Conservation (phyloP, 2,113 vertebrate genomes). For the Grammomys surdaster region DNA sequence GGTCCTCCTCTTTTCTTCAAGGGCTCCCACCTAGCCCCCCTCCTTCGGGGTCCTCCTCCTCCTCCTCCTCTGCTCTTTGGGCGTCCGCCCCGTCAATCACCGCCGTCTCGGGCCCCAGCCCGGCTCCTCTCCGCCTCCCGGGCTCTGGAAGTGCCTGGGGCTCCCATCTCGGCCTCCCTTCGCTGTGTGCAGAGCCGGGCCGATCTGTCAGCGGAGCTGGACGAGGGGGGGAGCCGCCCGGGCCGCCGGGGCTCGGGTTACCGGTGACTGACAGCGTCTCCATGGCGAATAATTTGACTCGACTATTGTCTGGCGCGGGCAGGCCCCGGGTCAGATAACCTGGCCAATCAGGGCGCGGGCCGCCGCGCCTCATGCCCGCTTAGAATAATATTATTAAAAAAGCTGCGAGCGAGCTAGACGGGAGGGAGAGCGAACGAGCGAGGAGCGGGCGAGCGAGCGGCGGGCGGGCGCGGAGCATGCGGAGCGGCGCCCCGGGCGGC, state of each 20-base stretch:
- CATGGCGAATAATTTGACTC: conserved; percentile 99
- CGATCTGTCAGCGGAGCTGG: conserved; percentile 91
- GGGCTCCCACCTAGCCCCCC: not conserved
- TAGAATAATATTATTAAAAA: conserved; percentile 99
- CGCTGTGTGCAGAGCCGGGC: conserved; percentile 88
- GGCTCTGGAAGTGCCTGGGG: conserved; percentile 73
- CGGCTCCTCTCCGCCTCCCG: conserved; percentile 79
- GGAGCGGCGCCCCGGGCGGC: conserved; percentile 78
- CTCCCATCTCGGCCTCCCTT: conserved; percentile 90
- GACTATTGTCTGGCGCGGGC: conserved; percentile 99
- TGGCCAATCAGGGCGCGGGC: conserved; percentile 98
- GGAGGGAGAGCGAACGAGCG: conserved; percentile 76
- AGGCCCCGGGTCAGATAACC: conserved; percentile 98
- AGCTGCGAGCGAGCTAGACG: conserved; percentile 73
- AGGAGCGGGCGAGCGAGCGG: conserved; percentile 55
- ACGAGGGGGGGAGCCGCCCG: conserved; percentile 95
- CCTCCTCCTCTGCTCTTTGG: conserved; percentile 85
- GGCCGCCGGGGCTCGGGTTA: conserved; percentile 96
- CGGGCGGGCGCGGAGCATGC: conserved; percentile 77
- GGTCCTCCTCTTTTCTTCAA: conserved; percentile 63
- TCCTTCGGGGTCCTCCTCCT: conserved; percentile 27
- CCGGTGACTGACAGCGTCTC: conserved; percentile 99
- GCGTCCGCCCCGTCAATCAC: conserved; percentile 93
- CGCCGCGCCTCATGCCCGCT: conserved; percentile 97
- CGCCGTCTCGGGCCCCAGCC: conserved; percentile 81